phyloP scores from a whole-genome alignment of 2,797 vertebrate genomes.

The Chelmon rostratus region DNA sequence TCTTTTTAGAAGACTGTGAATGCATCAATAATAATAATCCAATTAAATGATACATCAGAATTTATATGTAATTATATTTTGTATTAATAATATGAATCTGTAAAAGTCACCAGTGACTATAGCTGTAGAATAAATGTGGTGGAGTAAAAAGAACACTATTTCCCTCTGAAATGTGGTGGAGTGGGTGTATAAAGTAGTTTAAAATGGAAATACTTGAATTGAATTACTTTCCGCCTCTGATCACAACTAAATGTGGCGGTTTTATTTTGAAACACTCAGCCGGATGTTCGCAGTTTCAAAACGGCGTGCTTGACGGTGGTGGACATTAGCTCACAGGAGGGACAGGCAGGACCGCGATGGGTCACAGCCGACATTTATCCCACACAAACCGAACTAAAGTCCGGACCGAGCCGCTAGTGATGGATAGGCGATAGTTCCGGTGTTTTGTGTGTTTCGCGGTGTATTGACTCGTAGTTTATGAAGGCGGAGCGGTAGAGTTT shows the following conservation, averaged over 20 bases:
- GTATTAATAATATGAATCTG: too few relatives aligned
- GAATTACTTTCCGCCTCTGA: too few relatives aligned
- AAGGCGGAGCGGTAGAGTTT: background rate
- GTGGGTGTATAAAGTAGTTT: background rate
- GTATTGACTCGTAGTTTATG: background rate
- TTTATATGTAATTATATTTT: too few relatives aligned
- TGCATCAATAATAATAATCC: too few relatives aligned
- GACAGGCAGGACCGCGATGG: slow-evolving; percentile 68
- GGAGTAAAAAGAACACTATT: background rate
- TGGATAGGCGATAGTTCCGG: background rate
- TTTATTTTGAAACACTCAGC: slow-evolving; percentile 58
- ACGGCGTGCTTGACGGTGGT: background rate
- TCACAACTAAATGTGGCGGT: too few relatives aligned
- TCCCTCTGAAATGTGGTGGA: background rate
- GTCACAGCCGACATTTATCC: slow-evolving; percentile 45
- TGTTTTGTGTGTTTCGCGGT: background rate
- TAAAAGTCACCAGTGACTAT: background rate
- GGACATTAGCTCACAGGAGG: background rate
- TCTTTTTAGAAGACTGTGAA: too few relatives aligned
- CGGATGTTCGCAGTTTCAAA: slow-evolving; percentile 13
- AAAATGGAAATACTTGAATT: background rate
- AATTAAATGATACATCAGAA: too few relatives aligned
- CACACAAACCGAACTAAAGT: slow-evolving; percentile 33
- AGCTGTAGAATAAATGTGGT: background rate
- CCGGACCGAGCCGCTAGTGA: background rate